Base-by-base conservation (phyloP, 2,113 vertebrate species). In the Pseudopodoces humilis region DNA sequence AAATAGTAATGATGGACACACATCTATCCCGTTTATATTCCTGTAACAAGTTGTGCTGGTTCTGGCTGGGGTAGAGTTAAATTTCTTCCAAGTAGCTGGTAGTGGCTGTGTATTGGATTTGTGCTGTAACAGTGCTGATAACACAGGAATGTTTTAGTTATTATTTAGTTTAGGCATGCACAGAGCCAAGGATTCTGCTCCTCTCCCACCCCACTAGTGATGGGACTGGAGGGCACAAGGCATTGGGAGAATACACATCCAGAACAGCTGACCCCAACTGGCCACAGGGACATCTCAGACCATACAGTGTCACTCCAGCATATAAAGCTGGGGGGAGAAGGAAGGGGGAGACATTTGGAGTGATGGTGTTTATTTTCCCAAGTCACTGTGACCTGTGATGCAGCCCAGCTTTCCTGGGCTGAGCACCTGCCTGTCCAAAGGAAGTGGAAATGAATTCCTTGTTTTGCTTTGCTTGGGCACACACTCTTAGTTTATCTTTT, bases 271-370 rank as follows among this genome's bases (percentile, higher is more conserved):
- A 59, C 7, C 75, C 65, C 55, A 75, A 1, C 20, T 28, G 55
- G 6, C 19, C 46, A 44, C 11, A 41, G 30, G 25, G 22, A 21
- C 31, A 33, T 21, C 8, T 70, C 4, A 3, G 2, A 27, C 14
- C 24, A 1, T 18, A 9, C 0, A 0, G 19, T 0, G 0, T 28
- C 43, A 20, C 7, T 30, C 23, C 52, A 52, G 52, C 15, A 18
- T 1, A 6, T 17, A 60, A 13, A 74, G 46, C 58, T 33, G 71
- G 16, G 17, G 62, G 30, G 11, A 47, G 37, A 13, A 56, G 23
- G 30, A 35, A 49, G 2, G 3, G 4, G 10, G 31, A 2, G 15
- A 44, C 0, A 1, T 56, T 50, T 1, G 2, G 31, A 46, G 20
- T 14, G 37, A 59, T 24, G 52, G 33, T 0, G 4, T 81, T 72